Evolutionary conservation across 2,797 vertebrate genomes (phyloP), one percentile per base, ranked within the genome.

Genomic region (Hippopotamyrus pictus): DNA sequence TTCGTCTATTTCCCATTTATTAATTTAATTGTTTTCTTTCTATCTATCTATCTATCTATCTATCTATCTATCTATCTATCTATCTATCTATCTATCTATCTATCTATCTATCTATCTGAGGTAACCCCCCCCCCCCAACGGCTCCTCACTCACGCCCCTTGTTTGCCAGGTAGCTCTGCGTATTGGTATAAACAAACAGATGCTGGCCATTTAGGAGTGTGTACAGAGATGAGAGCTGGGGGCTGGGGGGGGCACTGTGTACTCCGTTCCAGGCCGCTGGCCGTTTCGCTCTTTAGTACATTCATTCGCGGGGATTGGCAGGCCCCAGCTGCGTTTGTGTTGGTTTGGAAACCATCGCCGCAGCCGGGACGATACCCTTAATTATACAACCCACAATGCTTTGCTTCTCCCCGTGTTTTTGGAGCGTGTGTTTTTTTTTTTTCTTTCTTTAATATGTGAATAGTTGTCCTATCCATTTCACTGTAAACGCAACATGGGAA

Each of bases 141-240:
- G 93, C 93, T 91, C 92, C 90, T 69, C 37, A 94, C 91, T 92
- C 93, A 92, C 92, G 91, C 92, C 22, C 92, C 90, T 91, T 94
- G 90, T 96, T 95, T 95, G 91, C 94, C 93, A 94, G 94, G 94
- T 94, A 92, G 94, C 96, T 95, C 95, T 95, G 94, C 93, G 93
- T 94, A 95, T 93, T 88, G 93, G 95, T 95, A 94, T 95, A 94
- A 95, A 94, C 94, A 94, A 95, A 93, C 90, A 93, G 92, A 93
- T 93, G 91, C 91, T 91, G 91, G 93, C 94, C 91, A 93, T 22
- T 1, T 89, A 41, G 92, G 59, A 53, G 85, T 88, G 50, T 79
- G 62, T 59, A 25, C 73, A 88, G 73, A 57, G 33, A 57, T 29
- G 22, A 53, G 50, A 1, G 14, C n/a, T 1, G 73, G 51, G 53